A percentile compares a stretch with the other conserved stretches of the same genome.
phyloP scores from a whole-genome alignment of 2,797 vertebrate genomes.

The Danio choprae region DNA sequence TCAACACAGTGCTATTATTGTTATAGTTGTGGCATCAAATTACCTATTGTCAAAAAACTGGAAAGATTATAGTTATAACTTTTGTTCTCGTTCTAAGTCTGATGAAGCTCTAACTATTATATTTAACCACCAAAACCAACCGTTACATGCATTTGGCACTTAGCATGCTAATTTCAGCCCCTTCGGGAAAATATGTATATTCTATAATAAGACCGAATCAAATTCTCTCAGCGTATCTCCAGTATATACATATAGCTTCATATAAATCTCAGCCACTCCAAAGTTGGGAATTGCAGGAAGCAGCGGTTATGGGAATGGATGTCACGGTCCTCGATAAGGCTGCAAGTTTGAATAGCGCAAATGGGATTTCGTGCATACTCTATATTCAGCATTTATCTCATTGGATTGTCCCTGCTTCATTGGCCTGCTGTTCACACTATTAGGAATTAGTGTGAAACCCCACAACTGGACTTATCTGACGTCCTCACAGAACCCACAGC shows the following conservation, averaged over 20 bases:
- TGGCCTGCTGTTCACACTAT: constrained; percentile 55
- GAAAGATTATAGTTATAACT: too few relatives aligned
- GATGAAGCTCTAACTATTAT: background rate
- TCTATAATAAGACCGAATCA: constrained; percentile 15
- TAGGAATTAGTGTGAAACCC: constrained; percentile 69
- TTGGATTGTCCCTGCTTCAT: constrained; percentile 51
- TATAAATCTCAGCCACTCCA: constrained; percentile 25
- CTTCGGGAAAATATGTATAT: background rate
- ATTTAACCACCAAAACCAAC: background rate
- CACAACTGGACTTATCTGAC: constrained; percentile 75
- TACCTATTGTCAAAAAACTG: too few relatives aligned
- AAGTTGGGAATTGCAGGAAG: constrained; percentile 34
- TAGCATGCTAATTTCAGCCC: background rate
- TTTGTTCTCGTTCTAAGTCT: too few relatives aligned
- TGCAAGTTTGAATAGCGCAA: constrained; percentile 44
- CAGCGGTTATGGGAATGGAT: constrained; percentile 29
- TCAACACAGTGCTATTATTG: too few relatives aligned
- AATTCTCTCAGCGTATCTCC: constrained; percentile 45
- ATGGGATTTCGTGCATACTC: constrained; percentile 55
- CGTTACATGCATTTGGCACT: background rate
- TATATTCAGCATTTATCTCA: constrained; percentile 55
- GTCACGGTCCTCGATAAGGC: constrained; percentile 28
- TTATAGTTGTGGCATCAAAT: too few relatives aligned
- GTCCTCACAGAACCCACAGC: constrained; percentile 63
- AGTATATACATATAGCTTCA: constrained; percentile 35